Evolutionary conservation across 92 coral and sea anemone species (phyloP).

Genomic region (Parazoanthus swiftii): DNA sequence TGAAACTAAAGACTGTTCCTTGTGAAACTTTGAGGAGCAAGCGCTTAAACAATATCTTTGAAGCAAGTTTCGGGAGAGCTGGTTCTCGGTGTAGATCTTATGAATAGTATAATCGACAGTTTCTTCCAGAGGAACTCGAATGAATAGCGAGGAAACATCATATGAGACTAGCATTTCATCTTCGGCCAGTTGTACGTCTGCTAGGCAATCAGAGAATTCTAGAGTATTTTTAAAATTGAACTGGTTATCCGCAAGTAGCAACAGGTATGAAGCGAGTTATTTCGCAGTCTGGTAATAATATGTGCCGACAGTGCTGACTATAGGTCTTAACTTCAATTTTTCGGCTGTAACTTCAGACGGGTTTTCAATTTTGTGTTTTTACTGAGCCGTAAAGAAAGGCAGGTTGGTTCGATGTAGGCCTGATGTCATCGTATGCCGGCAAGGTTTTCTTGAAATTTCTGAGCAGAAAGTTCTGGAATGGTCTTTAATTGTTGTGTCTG

Average conservation of each 20-base stretch:
- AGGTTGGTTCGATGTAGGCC: slow-evolving; percentile 39
- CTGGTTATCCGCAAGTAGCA: not conserved
- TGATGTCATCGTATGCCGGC: slow-evolving; percentile 22
- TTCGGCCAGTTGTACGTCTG: slow-evolving; percentile 11
- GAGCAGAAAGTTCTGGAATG: slow-evolving; percentile 36
- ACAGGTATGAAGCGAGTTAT: not conserved
- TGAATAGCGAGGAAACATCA: slow-evolving; percentile 39
- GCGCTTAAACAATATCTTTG: slow-evolving; percentile 37
- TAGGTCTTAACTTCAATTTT: slow-evolving; percentile 39
- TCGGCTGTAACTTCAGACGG: slow-evolving; percentile 35
- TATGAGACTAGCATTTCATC: slow-evolving; percentile 38
- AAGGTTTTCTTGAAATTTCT: slow-evolving; percentile 28
- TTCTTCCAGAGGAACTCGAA: slow-evolving; percentile 49
- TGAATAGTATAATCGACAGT: slow-evolving; percentile 43
- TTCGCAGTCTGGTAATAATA: slow-evolving; percentile 38
- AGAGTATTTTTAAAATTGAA: not conserved
- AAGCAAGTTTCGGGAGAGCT: slow-evolving; percentile 36
- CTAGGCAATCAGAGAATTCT: slow-evolving; percentile 3
- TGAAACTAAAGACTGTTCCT: slow-evolving; percentile 21
- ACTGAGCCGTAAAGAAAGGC: slow-evolving; percentile 39
- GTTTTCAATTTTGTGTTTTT: slow-evolving; percentile 36
- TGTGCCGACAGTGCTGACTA: slow-evolving; percentile 44
- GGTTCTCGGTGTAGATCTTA: slow-evolving; percentile 28
- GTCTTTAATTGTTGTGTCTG: slow-evolving; percentile 29
- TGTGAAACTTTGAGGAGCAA: slow-evolving; percentile 25